Evolutionary conservation across 2,113 vertebrate genomes (phyloP).

Genomic region (Loxodonta africana): DNA sequence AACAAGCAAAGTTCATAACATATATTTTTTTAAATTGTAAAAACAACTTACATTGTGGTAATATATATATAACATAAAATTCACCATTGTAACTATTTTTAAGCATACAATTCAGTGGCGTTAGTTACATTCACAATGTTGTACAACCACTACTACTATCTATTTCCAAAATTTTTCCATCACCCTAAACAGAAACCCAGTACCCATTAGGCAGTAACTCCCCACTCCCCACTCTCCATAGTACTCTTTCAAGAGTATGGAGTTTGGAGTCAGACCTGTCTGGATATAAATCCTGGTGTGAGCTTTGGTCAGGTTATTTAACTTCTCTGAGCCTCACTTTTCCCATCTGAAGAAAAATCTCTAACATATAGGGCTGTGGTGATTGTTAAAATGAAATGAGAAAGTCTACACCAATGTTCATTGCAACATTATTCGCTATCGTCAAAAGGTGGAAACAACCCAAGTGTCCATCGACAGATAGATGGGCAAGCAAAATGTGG

Average conservation of each 20-base stretch:
- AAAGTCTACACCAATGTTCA: background rate
- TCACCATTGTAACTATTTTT: too few species aligned
- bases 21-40: too few species aligned
- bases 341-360: background rate
- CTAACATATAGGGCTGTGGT: background rate
- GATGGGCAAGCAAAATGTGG: background rate
- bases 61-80: too few species aligned
- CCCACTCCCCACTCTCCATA: background rate
- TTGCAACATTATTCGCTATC: background rate
- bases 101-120: background rate
- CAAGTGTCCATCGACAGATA: background rate
- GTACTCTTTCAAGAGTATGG: background rate
- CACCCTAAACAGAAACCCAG: background rate
- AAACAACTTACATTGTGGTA: background rate
- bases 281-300: background rate
- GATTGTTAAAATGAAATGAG: background rate
- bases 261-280: background rate
- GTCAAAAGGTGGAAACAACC: background rate
- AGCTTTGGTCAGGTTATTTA: background rate
- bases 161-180: background rate
- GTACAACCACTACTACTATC: background rate
- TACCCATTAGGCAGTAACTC: background rate
- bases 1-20: background rate
- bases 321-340: background rate
- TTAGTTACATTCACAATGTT: background rate